Conservation (phyloP, 2,797 vertebrate species). For the Triplophysa yarkandensis region DNA sequence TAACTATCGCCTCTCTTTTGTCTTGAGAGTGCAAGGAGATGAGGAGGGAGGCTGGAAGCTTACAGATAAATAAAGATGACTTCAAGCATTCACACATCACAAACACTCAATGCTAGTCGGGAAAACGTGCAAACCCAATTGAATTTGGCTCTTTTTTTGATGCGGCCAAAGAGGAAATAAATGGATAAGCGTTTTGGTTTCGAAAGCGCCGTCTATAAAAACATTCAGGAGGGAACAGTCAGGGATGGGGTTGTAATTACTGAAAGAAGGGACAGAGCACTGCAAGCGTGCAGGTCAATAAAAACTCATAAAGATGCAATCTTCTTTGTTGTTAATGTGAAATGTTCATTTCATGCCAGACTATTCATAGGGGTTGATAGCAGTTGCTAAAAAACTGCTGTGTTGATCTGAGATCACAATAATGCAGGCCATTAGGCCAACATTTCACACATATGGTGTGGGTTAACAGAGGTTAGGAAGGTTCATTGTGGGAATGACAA, state of each 20-base stretch:
- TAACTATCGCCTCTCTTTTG: constrained; percentile 75
- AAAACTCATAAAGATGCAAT: constrained; percentile 46
- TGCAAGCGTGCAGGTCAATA: constrained; percentile 64
- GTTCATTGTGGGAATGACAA: constrained; percentile 41
- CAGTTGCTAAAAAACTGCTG: constrained; percentile 24
- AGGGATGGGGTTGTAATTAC: constrained; percentile 52
- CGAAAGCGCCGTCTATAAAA: neutral
- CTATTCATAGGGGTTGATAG: constrained; percentile 62
- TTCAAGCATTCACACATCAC: constrained; percentile 56
- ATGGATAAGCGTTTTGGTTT: constrained; percentile 49
- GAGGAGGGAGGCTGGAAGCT: constrained; percentile 66
- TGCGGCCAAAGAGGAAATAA: constrained; percentile 43
- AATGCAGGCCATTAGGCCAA: constrained; percentile 57
- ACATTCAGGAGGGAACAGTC: constrained; percentile 30
- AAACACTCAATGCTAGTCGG: constrained; percentile 23
- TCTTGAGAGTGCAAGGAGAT: constrained; percentile 75
- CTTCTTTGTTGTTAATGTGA: constrained; percentile 55
- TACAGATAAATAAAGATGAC: constrained; percentile 70
- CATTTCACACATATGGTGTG: constrained; percentile 1
- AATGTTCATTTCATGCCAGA: constrained; percentile 55
- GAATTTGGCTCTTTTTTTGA: constrained; percentile 12
- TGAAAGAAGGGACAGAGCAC: constrained; percentile 53
- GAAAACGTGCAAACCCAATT: constrained; percentile 54
- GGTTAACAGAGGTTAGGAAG: constrained; percentile 42
- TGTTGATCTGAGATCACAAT: constrained; percentile 29